phyloP scores from a whole-genome alignment of 2,888 invertebrate species.

The Noctua pronuba region DNA sequence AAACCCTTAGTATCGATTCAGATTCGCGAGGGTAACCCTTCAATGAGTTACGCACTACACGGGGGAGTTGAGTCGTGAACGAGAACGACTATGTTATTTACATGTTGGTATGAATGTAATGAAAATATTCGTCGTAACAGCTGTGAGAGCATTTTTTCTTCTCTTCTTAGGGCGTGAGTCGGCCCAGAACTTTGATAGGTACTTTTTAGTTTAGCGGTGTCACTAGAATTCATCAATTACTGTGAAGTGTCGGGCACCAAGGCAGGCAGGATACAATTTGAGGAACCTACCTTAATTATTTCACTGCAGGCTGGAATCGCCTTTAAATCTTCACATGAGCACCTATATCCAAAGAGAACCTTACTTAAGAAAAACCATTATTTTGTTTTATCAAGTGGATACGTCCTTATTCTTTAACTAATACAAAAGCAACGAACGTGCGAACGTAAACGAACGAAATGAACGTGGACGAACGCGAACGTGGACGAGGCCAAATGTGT shows the following conservation, averaged over 20 bases:
- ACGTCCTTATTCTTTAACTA: neutral
- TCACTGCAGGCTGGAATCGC: neutral
- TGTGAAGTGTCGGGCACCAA: neutral
- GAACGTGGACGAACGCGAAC: too few species aligned
- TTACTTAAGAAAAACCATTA: neutral
- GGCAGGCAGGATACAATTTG: neutral
- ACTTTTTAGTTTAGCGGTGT: neutral
- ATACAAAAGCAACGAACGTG: too few species aligned
- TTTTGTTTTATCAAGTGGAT: neutral
- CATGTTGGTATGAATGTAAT: conserved; percentile 38
- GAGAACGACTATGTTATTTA: conserved; percentile 52
- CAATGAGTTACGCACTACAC: conserved; percentile 61
- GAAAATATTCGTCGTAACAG: conserved; percentile 33
- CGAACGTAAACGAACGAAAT: too few species aligned
- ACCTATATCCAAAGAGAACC: neutral
- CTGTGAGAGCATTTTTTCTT: neutral
- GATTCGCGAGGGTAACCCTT: conserved; percentile 56
- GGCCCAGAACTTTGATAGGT: neutral
- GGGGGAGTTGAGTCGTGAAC: conserved; percentile 58
- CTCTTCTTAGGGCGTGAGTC: neutral
- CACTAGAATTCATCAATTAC: neutral
- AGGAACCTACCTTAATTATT: neutral
- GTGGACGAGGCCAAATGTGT: too few species aligned
- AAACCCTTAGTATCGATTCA: conserved; percentile 61
- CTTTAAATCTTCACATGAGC: neutral